These are phyloP conservation scores for Galagoides demidoff DNA, from an alignment of 2,797 vertebrate species.

Conservation along the genomic window DNA sequence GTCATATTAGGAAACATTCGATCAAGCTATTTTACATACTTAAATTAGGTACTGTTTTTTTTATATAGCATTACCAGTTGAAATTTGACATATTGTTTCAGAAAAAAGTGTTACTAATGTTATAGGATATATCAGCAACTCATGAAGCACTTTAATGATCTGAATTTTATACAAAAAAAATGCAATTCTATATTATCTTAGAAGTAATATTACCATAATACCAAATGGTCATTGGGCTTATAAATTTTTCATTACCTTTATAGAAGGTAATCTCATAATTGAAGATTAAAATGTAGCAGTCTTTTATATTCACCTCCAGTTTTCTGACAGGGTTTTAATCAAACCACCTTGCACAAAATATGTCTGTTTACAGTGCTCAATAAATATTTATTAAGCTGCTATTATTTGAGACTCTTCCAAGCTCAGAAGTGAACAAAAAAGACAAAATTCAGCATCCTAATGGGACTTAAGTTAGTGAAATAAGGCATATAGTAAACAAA, in stretches of 20 bases:
- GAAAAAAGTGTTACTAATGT: background rate
- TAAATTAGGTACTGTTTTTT: slow-evolving; percentile 14
- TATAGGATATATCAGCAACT: background rate
- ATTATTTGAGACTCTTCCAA: slow-evolving; percentile 7
- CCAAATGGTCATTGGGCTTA: background rate
- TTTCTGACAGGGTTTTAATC: background rate
- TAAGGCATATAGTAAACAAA: background rate
- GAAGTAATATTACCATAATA: background rate
- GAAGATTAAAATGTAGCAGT: background rate
- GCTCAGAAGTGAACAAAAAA: slow-evolving; percentile 33
- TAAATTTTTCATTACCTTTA: slow-evolving; percentile 3
- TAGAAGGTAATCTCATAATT: slow-evolving; percentile 20
- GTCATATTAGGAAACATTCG: slow-evolving; percentile 19
- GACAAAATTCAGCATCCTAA: background rate
- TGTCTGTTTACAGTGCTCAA: background rate
- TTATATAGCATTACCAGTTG: slow-evolving; percentile 29
- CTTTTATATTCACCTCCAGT: slow-evolving; percentile 34
- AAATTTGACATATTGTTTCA: background rate
- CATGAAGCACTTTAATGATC: background rate
- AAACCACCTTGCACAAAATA: background rate
- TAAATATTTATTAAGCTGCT: slow-evolving; percentile 38
- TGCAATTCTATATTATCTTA: background rate
- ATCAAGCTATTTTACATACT: background rate
- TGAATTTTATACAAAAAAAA: background rate
- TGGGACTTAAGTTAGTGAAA: slow-evolving; percentile 23